Evolutionary conservation across 2,888 invertebrate species (phyloP).

Genomic region (Erebia epiphron): DNA sequence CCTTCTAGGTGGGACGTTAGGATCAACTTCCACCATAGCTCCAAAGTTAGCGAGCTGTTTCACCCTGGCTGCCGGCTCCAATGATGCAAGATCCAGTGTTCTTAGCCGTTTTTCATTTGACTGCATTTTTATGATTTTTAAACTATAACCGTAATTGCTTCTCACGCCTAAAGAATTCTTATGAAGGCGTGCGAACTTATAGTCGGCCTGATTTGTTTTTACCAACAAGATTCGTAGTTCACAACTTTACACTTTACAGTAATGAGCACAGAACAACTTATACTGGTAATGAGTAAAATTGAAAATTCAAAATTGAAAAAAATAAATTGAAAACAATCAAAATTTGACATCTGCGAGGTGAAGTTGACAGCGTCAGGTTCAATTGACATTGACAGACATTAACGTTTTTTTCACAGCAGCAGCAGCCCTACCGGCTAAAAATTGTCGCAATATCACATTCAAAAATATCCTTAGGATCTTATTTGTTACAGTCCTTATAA

Average conservation of each 20-base stretch:
- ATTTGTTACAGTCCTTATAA: too few species aligned
- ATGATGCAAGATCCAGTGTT: slow-evolving; percentile 61
- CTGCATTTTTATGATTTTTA: slow-evolving; percentile 61
- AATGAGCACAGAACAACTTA: too few species aligned
- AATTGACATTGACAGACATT: too few species aligned
- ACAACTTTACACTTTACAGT: too few species aligned
- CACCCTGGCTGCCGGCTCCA: slow-evolving; percentile 87
- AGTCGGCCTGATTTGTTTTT: background rate
- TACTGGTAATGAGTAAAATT: too few species aligned
- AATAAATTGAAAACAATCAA: background rate
- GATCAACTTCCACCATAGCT: slow-evolving; percentile 88
- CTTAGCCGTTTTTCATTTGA: slow-evolving; percentile 61
- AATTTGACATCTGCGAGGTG: background rate
- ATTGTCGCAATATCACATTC: too few species aligned
- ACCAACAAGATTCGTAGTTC: background rate
- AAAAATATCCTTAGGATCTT: too few species aligned
- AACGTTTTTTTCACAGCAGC: too few species aligned
- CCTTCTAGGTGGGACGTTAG: slow-evolving; percentile 89
- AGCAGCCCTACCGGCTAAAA: too few species aligned
- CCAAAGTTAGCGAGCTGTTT: slow-evolving; percentile 87
- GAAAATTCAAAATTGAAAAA: background rate
- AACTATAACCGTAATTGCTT: slow-evolving; percentile 4
- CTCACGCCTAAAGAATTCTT: background rate
- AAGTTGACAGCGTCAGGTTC: too few species aligned
- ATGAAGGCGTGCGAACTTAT: background rate